phyloP scores from a whole-genome alignment of 2,113 vertebrate genomes.

The Tragelaphus scriptus region DNA sequence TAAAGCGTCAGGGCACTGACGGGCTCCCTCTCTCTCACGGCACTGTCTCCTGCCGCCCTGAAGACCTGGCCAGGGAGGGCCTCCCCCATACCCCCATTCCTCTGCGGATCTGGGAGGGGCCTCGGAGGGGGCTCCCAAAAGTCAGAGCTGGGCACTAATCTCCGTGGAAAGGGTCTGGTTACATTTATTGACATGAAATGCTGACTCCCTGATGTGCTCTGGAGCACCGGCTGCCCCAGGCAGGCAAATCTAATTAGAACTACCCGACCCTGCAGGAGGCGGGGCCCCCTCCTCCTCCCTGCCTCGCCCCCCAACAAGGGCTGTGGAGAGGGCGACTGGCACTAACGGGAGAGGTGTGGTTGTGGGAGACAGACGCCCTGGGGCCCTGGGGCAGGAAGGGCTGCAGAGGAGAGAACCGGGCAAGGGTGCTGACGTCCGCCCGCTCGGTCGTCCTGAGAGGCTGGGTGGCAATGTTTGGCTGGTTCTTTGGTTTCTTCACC shows the following conservation, averaged over 20 bases:
- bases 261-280: not conserved
- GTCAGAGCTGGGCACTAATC: slow-evolving; percentile 56
- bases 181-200: slow-evolving; percentile 75
- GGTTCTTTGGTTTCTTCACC: not conserved
- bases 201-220: slow-evolving; percentile 68
- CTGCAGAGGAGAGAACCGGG: not conserved
- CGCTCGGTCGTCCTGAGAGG: fast-evolving
- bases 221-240: slow-evolving; percentile 70
- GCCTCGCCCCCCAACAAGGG: not conserved
- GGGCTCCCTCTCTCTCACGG: not conserved
- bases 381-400: not conserved
- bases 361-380: not conserved
- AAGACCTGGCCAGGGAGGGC: not conserved
- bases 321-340: not conserved
- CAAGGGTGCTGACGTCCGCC: too few relatives aligned
- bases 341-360: slow-evolving; percentile 46
- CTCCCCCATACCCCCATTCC: not conserved
- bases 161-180: slow-evolving; percentile 71
- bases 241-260: slow-evolving; percentile 77
- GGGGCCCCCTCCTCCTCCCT: not conserved
- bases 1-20: not conserved
- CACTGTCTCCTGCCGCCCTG: not conserved
- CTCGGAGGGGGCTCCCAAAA: slow-evolving; percentile 33
- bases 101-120: not conserved
- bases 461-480: not conserved